Conservation (phyloP, 1,140 invertebrate genomes). For the Globodera ellingtonae region DNA sequence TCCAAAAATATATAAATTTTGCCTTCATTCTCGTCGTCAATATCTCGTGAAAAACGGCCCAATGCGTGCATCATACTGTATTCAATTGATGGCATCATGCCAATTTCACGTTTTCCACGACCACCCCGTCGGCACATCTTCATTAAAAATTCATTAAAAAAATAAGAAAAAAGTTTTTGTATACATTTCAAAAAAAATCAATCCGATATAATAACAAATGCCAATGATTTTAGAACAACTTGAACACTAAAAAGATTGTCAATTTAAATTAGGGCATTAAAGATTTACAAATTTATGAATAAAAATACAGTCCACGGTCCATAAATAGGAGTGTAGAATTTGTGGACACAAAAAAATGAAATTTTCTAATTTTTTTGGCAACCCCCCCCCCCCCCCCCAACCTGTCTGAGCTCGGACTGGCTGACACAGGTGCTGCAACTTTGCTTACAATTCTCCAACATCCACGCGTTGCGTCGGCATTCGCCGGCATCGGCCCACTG, state of each 20-base stretch:
- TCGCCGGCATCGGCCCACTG: conserved; percentile 35
- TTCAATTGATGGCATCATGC: neutral
- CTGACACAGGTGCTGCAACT: conserved; percentile 37
- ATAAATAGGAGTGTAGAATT: neutral
- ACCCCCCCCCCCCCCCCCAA: conserved; percentile 1
- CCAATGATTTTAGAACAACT: too few relatives aligned
- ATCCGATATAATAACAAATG: too few relatives aligned
- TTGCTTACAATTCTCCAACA: conserved; percentile 45
- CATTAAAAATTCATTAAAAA: neutral
- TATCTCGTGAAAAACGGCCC: too few relatives aligned
- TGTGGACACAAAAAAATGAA: too few relatives aligned
- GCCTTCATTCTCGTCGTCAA: too few relatives aligned
- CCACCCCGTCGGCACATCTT: neutral
- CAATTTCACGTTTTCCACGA: neutral
- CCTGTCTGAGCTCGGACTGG: conserved; percentile 31
- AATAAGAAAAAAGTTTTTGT: neutral
- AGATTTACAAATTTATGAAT: too few relatives aligned
- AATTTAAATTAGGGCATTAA: neutral
- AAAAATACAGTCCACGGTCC: neutral
- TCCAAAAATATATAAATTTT: too few relatives aligned
- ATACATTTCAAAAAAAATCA: too few relatives aligned
- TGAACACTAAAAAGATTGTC: too few relatives aligned
- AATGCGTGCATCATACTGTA: too few relatives aligned
- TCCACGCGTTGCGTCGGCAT: conserved; percentile 43
- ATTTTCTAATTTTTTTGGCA: too few relatives aligned